These are phyloP conservation scores for Papilio dardanus DNA, from an alignment of 1,140 invertebrate species.

Conservation along the genomic window DNA sequence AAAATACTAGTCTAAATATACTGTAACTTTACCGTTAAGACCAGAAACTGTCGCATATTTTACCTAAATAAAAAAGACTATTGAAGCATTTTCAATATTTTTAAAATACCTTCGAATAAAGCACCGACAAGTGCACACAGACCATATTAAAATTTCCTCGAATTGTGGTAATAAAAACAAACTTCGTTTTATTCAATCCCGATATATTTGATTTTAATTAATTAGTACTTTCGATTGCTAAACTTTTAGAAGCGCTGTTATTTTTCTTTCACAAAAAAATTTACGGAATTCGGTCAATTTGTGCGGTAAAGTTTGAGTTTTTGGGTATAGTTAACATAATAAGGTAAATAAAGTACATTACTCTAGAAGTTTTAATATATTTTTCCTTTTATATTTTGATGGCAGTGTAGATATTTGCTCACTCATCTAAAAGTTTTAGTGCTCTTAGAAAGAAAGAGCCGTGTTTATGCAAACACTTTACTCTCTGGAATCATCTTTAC, in stretches of 20 bases:
- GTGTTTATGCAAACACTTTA: slow-evolving; percentile 3
- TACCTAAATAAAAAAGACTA: no score
- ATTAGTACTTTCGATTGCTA: neutral
- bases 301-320: neutral
- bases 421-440: neutral
- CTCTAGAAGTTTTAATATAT: neutral
- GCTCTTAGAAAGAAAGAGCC: neutral
- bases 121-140: no score
- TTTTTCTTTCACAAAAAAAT: neutral
- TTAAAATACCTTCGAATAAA: no score
- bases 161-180: neutral
- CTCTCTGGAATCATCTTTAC: neutral
- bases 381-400: neutral
- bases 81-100: no score
- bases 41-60: no score
- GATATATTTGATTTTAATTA: neutral
- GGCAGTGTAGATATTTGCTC: neutral
- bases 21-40: no score
- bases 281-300: neutral
- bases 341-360: neutral
- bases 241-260: neutral
- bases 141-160: no score
- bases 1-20: no score
- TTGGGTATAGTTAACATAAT: neutral
- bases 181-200: neutral